Evolutionary conservation across 2,797 vertebrate species (phyloP).

Genomic region (Acrocephalus scirpaceus): DNA sequence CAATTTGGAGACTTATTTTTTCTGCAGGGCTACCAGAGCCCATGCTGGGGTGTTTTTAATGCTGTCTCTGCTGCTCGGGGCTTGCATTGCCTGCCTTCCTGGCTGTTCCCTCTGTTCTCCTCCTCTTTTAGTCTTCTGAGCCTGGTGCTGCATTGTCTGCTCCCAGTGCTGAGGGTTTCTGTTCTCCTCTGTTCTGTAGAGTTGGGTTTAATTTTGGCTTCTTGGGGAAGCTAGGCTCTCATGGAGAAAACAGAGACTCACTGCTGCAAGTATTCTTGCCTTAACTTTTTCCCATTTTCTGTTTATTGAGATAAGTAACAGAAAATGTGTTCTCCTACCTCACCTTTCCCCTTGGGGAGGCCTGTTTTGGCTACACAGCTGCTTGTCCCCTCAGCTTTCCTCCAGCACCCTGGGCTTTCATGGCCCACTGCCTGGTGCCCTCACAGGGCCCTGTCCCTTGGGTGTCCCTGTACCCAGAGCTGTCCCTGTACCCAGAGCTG

Average conservation of each 20-base stretch:
- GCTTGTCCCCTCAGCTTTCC: not conserved
- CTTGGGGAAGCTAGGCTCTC: not conserved
- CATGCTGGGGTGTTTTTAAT: not conserved
- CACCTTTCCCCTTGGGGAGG: not conserved
- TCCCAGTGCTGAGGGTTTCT: not conserved
- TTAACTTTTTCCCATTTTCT: not conserved
- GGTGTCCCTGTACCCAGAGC: not conserved
- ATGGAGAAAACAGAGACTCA: not conserved
- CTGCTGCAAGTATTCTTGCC: not conserved
- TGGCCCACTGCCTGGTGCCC: not conserved
- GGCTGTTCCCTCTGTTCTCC: not conserved
- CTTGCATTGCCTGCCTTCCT: not conserved
- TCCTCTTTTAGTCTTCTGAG: not conserved
- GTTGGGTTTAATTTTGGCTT: not conserved
- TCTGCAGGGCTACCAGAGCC: not conserved
- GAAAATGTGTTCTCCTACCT: not conserved
- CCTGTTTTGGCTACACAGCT: not conserved
- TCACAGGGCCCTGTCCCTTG: accelerated
- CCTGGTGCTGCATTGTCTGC: not conserved
- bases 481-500: not conserved
- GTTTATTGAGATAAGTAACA: not conserved
- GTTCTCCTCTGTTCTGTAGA: not conserved
- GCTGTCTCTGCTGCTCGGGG: not conserved
- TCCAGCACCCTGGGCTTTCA: not conserved
- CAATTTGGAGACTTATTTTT: constrained; percentile 3